These are phyloP conservation scores for Acronicta leporina DNA, from an alignment of 2,888 invertebrate species.

Conservation along the genomic window DNA sequence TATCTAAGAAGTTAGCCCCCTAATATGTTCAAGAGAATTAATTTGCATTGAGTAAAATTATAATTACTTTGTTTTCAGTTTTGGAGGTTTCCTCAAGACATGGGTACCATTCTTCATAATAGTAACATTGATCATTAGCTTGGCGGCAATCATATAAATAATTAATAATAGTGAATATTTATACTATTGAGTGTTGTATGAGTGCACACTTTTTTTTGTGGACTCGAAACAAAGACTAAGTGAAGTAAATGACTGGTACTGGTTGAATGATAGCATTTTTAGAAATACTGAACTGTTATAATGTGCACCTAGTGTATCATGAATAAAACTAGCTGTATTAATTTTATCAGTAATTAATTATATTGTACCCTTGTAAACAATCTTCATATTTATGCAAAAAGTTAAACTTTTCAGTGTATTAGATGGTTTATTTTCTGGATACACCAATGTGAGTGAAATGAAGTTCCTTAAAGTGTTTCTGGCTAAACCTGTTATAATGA, in stretches of 20 bases:
- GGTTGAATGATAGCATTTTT: conserved; percentile 13
- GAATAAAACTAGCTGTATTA: not conserved
- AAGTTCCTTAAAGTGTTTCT: too few species aligned
- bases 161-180: not conserved
- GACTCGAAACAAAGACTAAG: conserved; percentile 23
- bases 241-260: conserved; percentile 45
- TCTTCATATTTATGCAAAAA: too few species aligned
- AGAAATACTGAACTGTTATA: conserved; percentile 9
- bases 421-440: too few species aligned
- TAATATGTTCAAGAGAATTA: too few species aligned
- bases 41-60: too few species aligned
- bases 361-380: not conserved
- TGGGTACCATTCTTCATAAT: conserved; percentile 94
- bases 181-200: conserved; percentile 4
- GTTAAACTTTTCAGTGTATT: too few species aligned
- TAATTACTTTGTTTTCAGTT: conserved; percentile 80
- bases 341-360: conserved; percentile 6
- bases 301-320: conserved; percentile 1
- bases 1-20: too few species aligned
- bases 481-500: too few species aligned
- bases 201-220: conserved; percentile 18
- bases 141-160: conserved; percentile 74
- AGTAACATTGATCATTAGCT: conserved; percentile 74
- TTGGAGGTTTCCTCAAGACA: conserved; percentile 92
- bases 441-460: too few species aligned